Percentiles rank a stretch among this genome's conserved stretches.
Evolutionary conservation across 2,797 vertebrate species (phyloP).

Genomic region (Allobates femoralis): DNA sequence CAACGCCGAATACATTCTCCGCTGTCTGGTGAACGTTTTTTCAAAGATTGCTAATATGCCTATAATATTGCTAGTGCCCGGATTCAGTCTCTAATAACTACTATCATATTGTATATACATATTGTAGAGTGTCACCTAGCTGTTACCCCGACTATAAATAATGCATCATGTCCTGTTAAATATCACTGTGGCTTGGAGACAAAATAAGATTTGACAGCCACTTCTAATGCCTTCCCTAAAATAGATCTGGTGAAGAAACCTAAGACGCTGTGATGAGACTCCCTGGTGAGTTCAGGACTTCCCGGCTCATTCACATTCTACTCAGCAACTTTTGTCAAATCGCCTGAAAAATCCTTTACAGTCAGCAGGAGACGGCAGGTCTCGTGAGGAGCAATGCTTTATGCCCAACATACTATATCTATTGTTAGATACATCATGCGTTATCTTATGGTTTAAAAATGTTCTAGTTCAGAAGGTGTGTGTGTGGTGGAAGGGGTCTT

Average conservation of each 20-base stretch:
- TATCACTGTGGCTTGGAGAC: background rate
- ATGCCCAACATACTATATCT: background rate
- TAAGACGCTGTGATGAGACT: background rate
- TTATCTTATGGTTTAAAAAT: background rate
- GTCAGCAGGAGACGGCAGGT: background rate
- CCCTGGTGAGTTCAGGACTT: background rate
- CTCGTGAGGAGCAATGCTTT: background rate
- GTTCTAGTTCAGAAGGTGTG: too few relatives aligned
- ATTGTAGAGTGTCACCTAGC: background rate
- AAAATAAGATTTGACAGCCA: background rate
- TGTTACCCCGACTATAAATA: background rate
- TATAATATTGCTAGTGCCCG: too few relatives aligned
- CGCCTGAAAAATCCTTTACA: conserved; percentile 11
- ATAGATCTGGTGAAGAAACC: background rate
- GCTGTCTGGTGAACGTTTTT: too few relatives aligned
- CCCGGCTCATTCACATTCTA: background rate
- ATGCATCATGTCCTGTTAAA: background rate
- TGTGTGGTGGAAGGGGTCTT: too few relatives aligned
- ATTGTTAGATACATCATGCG: background rate
- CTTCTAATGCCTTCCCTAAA: background rate
- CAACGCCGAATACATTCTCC: too few relatives aligned
- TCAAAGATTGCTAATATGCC: too few relatives aligned
- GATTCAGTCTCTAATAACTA: too few relatives aligned
- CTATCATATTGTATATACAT: background rate
- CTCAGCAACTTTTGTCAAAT: conserved; percentile 16